Conservation (phyloP, 2,113 vertebrate species). For the Nannobrachium achirus region DNA sequence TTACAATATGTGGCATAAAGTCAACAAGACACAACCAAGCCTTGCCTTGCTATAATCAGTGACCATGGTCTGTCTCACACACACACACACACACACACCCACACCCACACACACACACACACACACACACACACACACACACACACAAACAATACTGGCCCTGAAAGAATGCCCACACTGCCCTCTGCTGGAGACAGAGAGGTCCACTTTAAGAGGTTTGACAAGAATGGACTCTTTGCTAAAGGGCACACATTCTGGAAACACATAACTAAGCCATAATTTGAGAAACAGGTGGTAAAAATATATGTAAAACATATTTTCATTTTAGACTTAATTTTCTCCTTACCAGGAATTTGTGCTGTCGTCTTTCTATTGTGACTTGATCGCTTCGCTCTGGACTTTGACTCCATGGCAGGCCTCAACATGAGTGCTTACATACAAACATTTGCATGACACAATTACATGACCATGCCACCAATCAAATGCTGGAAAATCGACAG, state of each 20-base stretch:
- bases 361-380: slow-evolving; percentile 4
- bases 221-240: background rate
- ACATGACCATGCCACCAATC: no score
- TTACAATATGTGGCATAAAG: slow-evolving; percentile 58
- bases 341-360: slow-evolving; percentile 18
- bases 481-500: no score
- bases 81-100: no score
- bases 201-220: slow-evolving; percentile 18
- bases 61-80: slow-evolving; percentile 21
- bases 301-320: slow-evolving; percentile 18
- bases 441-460: no score
- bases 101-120: no score
- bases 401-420: background rate
- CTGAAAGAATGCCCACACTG: slow-evolving; percentile 68
- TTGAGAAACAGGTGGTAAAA: slow-evolving; percentile 41
- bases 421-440: no score
- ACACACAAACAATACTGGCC: slow-evolving; percentile 14
- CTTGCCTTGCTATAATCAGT: slow-evolving; percentile 62
- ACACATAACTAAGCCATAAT: background rate
- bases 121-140: slow-evolving; percentile 9
- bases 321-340: background rate
- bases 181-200: slow-evolving; percentile 71
- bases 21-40: slow-evolving; percentile 69
- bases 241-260: no score
- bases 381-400: background rate